Evolutionary conservation across 2,888 invertebrate genomes (phyloP).

Genomic region (Drosophila leonis): DNA sequence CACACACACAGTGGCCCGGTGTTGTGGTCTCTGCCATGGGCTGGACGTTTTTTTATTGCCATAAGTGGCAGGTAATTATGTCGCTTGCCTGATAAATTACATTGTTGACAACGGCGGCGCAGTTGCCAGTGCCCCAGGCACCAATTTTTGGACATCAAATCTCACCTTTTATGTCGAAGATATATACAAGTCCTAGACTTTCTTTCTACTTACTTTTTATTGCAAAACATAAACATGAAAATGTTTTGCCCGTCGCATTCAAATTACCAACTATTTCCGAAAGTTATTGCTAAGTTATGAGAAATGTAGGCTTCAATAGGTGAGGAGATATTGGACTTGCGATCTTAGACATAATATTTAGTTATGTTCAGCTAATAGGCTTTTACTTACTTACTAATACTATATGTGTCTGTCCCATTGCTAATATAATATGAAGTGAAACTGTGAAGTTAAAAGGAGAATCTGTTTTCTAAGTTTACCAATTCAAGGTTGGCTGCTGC

Average conservation of each 20-base stretch:
- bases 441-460: too few species aligned
- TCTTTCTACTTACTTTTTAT: conserved; percentile 12
- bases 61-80: conserved; percentile 84
- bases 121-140: conserved; percentile 30
- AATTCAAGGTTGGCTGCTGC: too few species aligned
- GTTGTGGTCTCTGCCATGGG: conserved; percentile 39
- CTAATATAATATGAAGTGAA: too few species aligned
- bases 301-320: too few species aligned
- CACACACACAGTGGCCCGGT: conserved; percentile 1
- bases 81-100: conserved; percentile 83
- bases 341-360: too few species aligned
- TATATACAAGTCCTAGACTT: conserved; percentile 23
- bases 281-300: too few species aligned
- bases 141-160: conserved; percentile 53
- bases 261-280: background rate
- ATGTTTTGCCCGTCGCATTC: background rate
- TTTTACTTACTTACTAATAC: too few species aligned
- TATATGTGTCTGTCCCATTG: too few species aligned
- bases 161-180: conserved; percentile 39
- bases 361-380: too few species aligned
- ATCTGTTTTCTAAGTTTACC: too few species aligned
- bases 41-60: conserved; percentile 78
- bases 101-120: conserved; percentile 78
- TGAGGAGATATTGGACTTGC: too few species aligned
- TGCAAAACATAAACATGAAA: background rate